Conservation (phyloP, 2,888 invertebrate genomes). For the Lypha dubia region DNA sequence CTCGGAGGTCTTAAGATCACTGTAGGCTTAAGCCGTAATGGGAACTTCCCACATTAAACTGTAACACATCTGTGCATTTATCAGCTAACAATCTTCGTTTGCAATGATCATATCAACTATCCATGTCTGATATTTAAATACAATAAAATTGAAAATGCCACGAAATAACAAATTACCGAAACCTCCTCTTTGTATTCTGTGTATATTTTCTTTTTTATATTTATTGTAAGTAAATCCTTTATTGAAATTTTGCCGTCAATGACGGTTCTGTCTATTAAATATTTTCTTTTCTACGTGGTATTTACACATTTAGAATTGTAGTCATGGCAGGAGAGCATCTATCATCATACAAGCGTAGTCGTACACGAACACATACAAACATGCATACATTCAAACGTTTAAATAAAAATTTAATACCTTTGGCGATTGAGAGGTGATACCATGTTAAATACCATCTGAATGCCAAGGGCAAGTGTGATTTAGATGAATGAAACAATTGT, state of each 20-base stretch:
- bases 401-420: slow-evolving; percentile 6
- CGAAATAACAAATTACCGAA: background rate
- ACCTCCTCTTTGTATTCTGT: background rate
- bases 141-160: background rate
- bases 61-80: too few relatives aligned
- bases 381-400: background rate
- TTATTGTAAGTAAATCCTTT: slow-evolving; percentile 34
- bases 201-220: background rate
- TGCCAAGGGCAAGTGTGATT: slow-evolving; percentile 35
- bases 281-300: background rate
- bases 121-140: background rate
- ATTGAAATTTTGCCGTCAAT: slow-evolving; percentile 32
- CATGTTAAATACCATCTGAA: slow-evolving; percentile 27
- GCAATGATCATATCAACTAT: too few relatives aligned
- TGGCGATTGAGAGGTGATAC: background rate
- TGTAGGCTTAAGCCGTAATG: too few relatives aligned
- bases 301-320: background rate
- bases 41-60: too few relatives aligned
- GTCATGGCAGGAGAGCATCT: slow-evolving; percentile 7
- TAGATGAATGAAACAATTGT: background rate
- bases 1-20: too few relatives aligned
- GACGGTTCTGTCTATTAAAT: slow-evolving; percentile 6
- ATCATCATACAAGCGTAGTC: slow-evolving; percentile 6
- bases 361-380: too few relatives aligned
- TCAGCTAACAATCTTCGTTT: too few relatives aligned